Percentiles rank a stretch among this genome's conserved stretches.
Evolutionary conservation across 30 jellyfish, hydroid and myxozoan species (phyloP).

Genomic region (Turritopsis rubra): DNA sequence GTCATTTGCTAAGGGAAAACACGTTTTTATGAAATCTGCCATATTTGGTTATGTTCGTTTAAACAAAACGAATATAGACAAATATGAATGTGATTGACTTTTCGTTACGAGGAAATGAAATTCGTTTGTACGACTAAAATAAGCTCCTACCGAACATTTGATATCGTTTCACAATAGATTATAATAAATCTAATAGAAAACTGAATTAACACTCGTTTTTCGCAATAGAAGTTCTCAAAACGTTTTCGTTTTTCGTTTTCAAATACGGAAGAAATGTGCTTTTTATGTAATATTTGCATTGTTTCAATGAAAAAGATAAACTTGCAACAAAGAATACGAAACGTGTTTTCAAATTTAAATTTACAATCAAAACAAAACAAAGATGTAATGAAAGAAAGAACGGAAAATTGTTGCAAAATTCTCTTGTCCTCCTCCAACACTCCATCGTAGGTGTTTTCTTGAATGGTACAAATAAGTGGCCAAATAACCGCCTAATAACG

Average conservation of each 20-base stretch:
- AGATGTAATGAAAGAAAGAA: too few species aligned
- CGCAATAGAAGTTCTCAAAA: background rate
- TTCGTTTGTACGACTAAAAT: background rate
- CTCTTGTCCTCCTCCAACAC: background rate
- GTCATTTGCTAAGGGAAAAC: background rate
- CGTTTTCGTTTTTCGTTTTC: background rate
- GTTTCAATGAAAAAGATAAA: background rate
- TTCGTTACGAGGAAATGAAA: background rate
- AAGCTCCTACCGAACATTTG: background rate
- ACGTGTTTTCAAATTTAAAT: background rate
- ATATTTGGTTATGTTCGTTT: background rate
- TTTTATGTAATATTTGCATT: too few species aligned
- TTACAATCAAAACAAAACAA: background rate
- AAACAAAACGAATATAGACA: background rate
- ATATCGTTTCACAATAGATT: background rate
- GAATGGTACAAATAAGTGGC: background rate
- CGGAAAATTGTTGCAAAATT: background rate
- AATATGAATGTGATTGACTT: background rate
- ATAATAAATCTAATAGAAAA: background rate
- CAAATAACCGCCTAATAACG: background rate
- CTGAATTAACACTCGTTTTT: background rate
- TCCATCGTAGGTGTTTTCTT: background rate
- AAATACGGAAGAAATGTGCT: background rate
- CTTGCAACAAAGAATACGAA: background rate
- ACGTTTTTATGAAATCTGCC: background rate